Conservation (phyloP, 2,113 vertebrate genomes). For the Gila orcuttii region DNA sequence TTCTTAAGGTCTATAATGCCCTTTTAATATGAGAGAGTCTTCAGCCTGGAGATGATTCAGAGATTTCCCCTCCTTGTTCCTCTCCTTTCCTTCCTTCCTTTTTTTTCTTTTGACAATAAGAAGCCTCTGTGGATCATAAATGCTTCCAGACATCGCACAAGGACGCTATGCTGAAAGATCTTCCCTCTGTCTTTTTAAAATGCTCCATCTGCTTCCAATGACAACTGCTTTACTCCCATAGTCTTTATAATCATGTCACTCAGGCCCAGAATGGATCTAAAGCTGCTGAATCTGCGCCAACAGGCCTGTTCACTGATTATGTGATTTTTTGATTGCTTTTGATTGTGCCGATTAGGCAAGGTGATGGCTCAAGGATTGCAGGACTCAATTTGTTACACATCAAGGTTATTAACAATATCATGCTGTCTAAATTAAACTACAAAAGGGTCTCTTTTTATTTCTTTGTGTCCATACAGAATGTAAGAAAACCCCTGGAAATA, state of each 20-base stretch:
- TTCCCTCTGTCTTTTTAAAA: slow-evolving; percentile 64
- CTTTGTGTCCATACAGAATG: not conserved
- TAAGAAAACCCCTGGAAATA: not conserved
- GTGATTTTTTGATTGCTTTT: slow-evolving; percentile 30
- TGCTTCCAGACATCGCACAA: slow-evolving; percentile 72
- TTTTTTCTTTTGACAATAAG: slow-evolving; percentile 45
- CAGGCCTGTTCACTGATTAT: slow-evolving; percentile 28
- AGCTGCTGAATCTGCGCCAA: slow-evolving; percentile 5
- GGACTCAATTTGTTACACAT: slow-evolving; percentile 29
- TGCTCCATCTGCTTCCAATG: slow-evolving; percentile 71
- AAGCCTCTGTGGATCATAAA: slow-evolving; percentile 67
- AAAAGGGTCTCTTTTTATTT: not conserved
- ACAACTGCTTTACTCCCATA: slow-evolving; percentile 56
- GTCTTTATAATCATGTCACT: slow-evolving; percentile 35
- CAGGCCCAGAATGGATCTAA: slow-evolving; percentile 8
- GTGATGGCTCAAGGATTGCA: slow-evolving; percentile 25
- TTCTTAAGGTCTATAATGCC: not conserved
- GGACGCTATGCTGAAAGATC: slow-evolving; percentile 65
- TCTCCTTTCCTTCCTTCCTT: slow-evolving; percentile 31
- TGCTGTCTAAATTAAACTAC: not conserved
- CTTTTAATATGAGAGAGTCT: slow-evolving; percentile 1
- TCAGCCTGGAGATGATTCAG: slow-evolving; percentile 31
- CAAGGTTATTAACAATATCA: not conserved
- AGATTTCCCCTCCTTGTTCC: slow-evolving; percentile 54
- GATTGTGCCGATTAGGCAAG: slow-evolving; percentile 18